Base-by-base conservation (phyloP, 2,888 invertebrate genomes). In the Mimachlamys varia region DNA sequence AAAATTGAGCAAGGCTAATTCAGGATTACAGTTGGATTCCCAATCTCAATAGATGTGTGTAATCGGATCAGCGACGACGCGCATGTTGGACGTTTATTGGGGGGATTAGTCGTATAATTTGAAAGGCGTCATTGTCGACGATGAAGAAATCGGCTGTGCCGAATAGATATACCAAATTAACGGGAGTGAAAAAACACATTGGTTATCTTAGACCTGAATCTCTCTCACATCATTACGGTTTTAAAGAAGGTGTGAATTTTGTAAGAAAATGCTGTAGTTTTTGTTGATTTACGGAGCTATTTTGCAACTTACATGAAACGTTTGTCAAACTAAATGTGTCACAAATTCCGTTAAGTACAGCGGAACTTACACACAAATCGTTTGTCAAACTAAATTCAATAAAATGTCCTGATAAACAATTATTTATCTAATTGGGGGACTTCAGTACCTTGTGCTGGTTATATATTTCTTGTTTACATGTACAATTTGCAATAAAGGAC, bases 1-100 rank as follows among this genome's bases (percentile, higher is more conserved):
- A 89, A 89, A 53, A 89, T 89, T 89, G 89, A 53, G 89, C 55
- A 89, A 89, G 50, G 27, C 55, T 53, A 53, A 53, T 53, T 88
- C 55, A 15, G 49, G 22, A 53, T 53, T 76, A 76, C 76, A 76
- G 33, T 76, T 76, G 76, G 33, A 27, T 76, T 27, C 27, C 10
- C 10, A 15, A 10, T 27, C 33, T 76, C 33, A 76, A 76, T 33
- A 76, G 76, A 76, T 12, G 33, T 27, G 76, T 76, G 76, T 76
- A 76, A 76, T 76, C 76, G 76, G 76, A 76, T 33, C 76, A 76
- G 76, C 33, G 76, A 76, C 76, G 76, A 33, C 27, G 76, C 76
- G 10, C 33, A 76, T 33, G 76, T 76, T 27, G 15, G 27, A 15
- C 7, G 76, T 76, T 76, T 76, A 33, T 76, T 76, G 33, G 10